Evolutionary conservation across 2,888 invertebrate genomes (phyloP).

Genomic region (Ectobius pallidus): DNA sequence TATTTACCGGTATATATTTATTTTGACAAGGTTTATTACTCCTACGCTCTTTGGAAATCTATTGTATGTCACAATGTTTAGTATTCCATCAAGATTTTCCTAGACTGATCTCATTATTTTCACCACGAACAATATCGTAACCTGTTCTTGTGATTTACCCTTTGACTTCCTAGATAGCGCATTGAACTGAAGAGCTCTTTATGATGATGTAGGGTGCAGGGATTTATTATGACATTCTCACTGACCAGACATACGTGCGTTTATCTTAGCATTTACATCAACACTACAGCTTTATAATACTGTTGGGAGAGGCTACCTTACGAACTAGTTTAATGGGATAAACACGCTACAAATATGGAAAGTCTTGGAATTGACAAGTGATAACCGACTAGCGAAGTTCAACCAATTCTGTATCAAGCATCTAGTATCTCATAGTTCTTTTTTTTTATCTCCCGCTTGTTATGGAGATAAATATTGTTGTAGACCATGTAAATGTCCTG

Average conservation of each 20-base stretch:
- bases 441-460: not conserved
- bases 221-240: not conserved
- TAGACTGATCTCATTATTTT: no score
- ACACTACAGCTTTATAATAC: no score
- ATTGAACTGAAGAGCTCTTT: no score
- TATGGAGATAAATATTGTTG: constrained; percentile 1
- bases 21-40: no score
- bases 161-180: not conserved
- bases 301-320: not conserved
- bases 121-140: no score
- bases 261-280: not conserved
- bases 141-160: not conserved
- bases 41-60: no score
- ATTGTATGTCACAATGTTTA: no score
- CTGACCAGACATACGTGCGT: not conserved
- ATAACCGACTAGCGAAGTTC: not conserved
- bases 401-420: no score
- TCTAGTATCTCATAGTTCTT: not conserved
- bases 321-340: not conserved
- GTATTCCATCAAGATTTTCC: no score
- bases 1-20: no score
- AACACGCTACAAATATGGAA: not conserved
- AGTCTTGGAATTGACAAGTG: constrained; percentile 1
- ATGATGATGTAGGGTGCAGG: no score
- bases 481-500: not conserved